Evolutionary conservation across 1,140 invertebrate genomes (phyloP).

Genomic region (Tribolium castaneum): DNA sequence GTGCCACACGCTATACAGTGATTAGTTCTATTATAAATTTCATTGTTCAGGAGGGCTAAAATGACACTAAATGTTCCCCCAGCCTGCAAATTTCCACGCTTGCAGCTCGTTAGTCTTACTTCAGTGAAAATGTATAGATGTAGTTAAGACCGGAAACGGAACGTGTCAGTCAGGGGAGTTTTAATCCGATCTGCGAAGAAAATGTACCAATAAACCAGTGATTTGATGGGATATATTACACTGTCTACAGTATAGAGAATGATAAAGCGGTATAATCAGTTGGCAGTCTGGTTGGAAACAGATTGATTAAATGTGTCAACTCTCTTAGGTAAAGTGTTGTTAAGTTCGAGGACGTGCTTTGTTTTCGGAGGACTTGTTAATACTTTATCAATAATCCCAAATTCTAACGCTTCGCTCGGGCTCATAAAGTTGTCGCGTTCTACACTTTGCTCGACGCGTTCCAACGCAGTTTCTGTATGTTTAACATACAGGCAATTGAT

Average conservation of each 20-base stretch:
- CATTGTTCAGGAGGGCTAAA: constrained; percentile 41
- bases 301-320: not conserved
- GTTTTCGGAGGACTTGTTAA: constrained; percentile 70
- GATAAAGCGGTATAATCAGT: not conserved
- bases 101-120: constrained; percentile 45
- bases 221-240: not conserved
- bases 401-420: constrained; percentile 87
- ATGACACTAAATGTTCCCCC: constrained; percentile 40
- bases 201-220: not conserved
- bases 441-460: constrained; percentile 84
- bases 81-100: constrained; percentile 36
- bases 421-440: constrained; percentile 96
- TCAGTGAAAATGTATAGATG: constrained; percentile 42
- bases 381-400: constrained; percentile 96
- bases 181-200: not conserved
- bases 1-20: constrained; percentile 51
- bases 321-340: constrained; percentile 3
- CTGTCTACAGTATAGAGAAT: not conserved
- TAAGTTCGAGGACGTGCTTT: constrained; percentile 16
- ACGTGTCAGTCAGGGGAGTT: constrained; percentile 35
- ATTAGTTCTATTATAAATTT: constrained; percentile 53
- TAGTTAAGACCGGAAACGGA: constrained; percentile 45
- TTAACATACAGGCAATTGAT: constrained; percentile 93
- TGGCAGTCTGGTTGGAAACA: not conserved
- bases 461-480: constrained; percentile 87